Evolutionary conservation across 2,113 vertebrate genomes (phyloP), one percentile per base, ranked within the genome.

Genomic region (Osmerus mordax): DNA sequence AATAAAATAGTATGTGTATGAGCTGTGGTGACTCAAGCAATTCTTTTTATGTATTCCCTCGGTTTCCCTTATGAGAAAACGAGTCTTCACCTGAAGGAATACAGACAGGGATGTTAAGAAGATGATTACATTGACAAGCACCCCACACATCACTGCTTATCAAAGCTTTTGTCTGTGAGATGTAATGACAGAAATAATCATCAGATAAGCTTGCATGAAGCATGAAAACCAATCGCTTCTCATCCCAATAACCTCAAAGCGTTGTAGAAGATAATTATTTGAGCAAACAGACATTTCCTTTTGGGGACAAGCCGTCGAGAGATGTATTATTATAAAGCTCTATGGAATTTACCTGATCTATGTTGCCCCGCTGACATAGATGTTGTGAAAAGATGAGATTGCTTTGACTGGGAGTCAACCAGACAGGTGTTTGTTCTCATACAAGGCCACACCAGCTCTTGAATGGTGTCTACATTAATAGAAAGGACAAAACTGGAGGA

Each of bases 211-310:
- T n/a, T 51, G 21, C 68, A 70, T n/a, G n/a, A 51, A 58, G 75
- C 41, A 64, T 77, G 51, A 23, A 71, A 75, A 65, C 54, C 28
- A 70, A 52, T 58, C 56, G 15, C 52, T 59, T 75, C 61, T 71
- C 64, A 71, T 60, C 56, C 15, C 19, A 15, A 52, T 32, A 53
- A 67, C 36, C 65, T 19, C 21, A 1, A 54, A 73, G 66, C 19
- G 56, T 47, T 58, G 53, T 21, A 61, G 23, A 32, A 61, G 9
- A 59, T 75, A 75, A 75, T 58, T 54, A 12, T 63, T 52, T 56
- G 51, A 61, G 58, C 36, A 68, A 68, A 69, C 54, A 47, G 47
- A 68, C 63, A 69, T 41, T 47, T 59, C 18, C 9, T 47, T 9
- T 47, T 12, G 41, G 8, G 32, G 62, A 28, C 15, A 12, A 11